Base-by-base conservation (phyloP, 1,140 invertebrate species). In the Pentalonia nigronervosa region DNA sequence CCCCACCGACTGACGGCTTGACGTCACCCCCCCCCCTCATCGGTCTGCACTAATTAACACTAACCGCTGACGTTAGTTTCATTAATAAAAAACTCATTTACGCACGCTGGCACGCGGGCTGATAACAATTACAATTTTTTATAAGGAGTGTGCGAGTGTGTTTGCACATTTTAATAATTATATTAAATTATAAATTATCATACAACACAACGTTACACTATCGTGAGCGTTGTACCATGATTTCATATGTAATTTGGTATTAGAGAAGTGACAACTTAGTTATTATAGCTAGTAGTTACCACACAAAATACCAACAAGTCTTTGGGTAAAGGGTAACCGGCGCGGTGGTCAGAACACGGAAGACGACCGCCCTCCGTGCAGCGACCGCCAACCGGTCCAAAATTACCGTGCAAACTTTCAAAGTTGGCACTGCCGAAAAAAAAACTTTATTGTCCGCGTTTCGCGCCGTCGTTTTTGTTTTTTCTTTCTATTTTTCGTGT, bases 401-500 rank as follows among this genome's bases (percentile, higher is more conserved):
- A 93, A 93, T 93, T 93, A 93, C 91, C 91, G 91, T 93, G 91
- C 91, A 93, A 93, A 93, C 91, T 93, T 93, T 93, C 91, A 93
- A 93, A 93, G 91, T 93, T 93, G 91, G 91, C 91, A 93, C 91
- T 93, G 91, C 91, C 91, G 91, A 93, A 93, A 93, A 83, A n/a
- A 60, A 60, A 93, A 93, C 91, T 93, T 93, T 93, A 93, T 93
- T 93, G 91, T 93, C 81, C 45, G 36, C 81, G n/a, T 83, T 48
- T 17, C 45, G 60, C 36, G 81, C 21, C 23, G 76, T 83, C 14
- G 90, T 83, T 76, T 81, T 21, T 50, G 41, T 50, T 83, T 45
- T 91, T 88, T 60, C 88, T 67, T 56, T 45, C 48, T 53, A 48
- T 53, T 48, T 48, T 50, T 48, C 34, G 87, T 53, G 47, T 34